Conservation (phyloP, 2,113 vertebrate genomes). For the Scomber japonicus region DNA sequence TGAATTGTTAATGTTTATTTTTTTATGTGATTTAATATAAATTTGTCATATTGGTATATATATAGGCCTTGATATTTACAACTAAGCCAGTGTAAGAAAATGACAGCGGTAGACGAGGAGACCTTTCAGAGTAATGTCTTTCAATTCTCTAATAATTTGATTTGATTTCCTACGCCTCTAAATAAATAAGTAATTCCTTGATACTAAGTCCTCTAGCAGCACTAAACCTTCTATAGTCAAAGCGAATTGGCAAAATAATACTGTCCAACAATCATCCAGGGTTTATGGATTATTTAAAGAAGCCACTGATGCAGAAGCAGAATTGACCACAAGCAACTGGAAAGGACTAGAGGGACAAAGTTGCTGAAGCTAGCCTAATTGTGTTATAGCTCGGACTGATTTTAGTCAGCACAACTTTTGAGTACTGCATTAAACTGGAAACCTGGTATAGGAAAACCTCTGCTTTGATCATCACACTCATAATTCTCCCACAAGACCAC, state of each 20-base stretch:
- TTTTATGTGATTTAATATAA: not conserved
- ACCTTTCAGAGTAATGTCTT: too few species aligned
- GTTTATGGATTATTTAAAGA: too few species aligned
- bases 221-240: not conserved
- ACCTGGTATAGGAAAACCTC: not conserved
- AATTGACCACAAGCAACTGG: too few species aligned
- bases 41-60: not conserved
- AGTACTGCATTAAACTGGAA: not conserved
- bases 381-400: not conserved
- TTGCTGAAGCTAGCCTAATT: not conserved
- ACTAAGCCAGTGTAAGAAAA: not conserved
- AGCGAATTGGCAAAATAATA: not conserved
- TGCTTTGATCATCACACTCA: constrained; percentile 1
- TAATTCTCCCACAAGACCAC: not conserved
- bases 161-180: not conserved
- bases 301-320: too few species aligned
- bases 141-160: not conserved
- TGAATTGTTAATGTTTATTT: not conserved
- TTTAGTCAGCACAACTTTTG: not conserved
- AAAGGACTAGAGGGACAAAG: too few species aligned
- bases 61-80: not conserved
- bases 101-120: too few species aligned
- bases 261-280: too few species aligned
- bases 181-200: not conserved
- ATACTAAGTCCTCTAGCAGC: not conserved